Percentiles rank a stretch among this genome's conserved stretches.
phyloP scores from a whole-genome alignment of 2,797 vertebrate genomes.

The Scolopax rusticola region DNA sequence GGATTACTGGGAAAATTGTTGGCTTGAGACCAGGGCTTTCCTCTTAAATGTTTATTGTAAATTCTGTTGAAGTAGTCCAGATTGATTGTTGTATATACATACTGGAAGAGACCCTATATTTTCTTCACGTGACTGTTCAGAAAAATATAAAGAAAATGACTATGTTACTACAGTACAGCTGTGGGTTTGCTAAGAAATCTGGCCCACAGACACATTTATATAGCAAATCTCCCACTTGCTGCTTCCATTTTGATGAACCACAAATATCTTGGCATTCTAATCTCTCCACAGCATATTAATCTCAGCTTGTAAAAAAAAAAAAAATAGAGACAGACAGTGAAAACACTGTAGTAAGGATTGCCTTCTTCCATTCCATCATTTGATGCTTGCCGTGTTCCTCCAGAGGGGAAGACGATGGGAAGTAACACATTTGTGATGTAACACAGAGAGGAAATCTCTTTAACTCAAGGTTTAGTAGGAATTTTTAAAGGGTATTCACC shows the following conservation, averaged over 20 bases:
- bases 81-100: not conserved
- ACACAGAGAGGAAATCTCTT: not conserved
- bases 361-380: slow-evolving; percentile 1
- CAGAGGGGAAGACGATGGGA: not conserved
- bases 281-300: slow-evolving; percentile 22
- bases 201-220: not conserved
- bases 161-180: slow-evolving; percentile 1
- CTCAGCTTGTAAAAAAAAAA: not conserved
- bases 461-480: not conserved
- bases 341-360: not conserved
- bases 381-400: not conserved
- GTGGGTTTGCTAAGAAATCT: slow-evolving; percentile 29
- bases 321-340: not conserved
- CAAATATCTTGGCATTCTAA: slow-evolving; percentile 41
- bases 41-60: slow-evolving; percentile 7
- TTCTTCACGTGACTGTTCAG: not conserved
- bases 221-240: not conserved
- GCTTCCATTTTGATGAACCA: slow-evolving; percentile 45
- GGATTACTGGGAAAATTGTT: not conserved
- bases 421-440: not conserved
- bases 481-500: not conserved
- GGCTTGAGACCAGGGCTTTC: not conserved
- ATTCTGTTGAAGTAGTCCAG: not conserved
- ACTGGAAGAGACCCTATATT: not conserved
- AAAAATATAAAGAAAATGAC: not conserved